Evolutionary conservation across 2,888 invertebrate genomes (phyloP).

Genomic region (Drosophila lacicola): DNA sequence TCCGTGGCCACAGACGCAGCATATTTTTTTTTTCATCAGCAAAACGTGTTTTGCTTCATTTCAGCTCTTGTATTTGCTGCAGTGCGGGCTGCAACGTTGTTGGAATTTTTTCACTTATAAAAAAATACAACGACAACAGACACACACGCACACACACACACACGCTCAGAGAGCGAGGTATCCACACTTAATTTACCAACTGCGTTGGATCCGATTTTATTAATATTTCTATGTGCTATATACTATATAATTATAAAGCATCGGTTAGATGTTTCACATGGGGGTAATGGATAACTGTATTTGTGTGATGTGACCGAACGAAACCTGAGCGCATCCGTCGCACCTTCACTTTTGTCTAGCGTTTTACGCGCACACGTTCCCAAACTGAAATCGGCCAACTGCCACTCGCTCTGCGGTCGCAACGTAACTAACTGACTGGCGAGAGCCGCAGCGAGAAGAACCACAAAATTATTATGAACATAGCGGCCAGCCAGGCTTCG

Average conservation of each 20-base stretch:
- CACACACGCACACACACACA: constrained; percentile 30
- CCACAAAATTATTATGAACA: constrained; percentile 69
- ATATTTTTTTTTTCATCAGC: constrained; percentile 69
- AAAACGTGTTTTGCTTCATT: constrained; percentile 80
- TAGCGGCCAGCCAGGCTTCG: constrained; percentile 56
- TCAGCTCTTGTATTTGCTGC: constrained; percentile 66
- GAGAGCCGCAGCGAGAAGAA: constrained; percentile 36
- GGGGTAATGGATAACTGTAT: constrained; percentile 42
- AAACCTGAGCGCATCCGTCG: constrained; percentile 60
- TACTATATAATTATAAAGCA: constrained; percentile 21
- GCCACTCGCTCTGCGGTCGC: constrained; percentile 83
- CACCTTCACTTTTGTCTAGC: constrained; percentile 75
- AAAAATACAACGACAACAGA: constrained; percentile 65
- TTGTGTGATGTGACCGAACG: constrained; percentile 41
- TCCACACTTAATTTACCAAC: constrained; percentile 38
- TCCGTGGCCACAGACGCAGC: constrained; percentile 64
- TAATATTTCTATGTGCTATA: constrained; percentile 12
- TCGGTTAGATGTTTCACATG: constrained; percentile 13
- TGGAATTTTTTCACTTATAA: constrained; percentile 81
- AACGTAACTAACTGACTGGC: constrained; percentile 84
- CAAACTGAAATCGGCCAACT: constrained; percentile 39
- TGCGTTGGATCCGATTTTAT: constrained; percentile 30
- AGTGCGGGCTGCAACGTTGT: constrained; percentile 69
- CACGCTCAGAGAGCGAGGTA: constrained; percentile 23
- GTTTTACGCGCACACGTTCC: constrained; percentile 49